Conservation (phyloP, 1,140 invertebrate species). For the Harpegnathos saltator region DNA sequence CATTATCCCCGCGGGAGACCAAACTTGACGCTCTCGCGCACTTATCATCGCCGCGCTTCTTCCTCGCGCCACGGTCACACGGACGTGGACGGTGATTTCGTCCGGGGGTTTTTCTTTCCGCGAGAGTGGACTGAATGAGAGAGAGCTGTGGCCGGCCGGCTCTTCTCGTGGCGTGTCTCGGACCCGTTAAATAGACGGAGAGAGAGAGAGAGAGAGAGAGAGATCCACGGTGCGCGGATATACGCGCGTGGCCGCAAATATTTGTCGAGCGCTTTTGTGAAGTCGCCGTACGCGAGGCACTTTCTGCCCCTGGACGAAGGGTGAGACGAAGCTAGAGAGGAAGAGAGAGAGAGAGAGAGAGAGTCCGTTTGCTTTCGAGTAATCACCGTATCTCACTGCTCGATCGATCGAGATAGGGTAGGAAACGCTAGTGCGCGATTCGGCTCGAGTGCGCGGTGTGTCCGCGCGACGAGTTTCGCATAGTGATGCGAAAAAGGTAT, state of each 20-base stretch:
- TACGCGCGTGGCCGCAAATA: slow-evolving; percentile 54
- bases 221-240: slow-evolving; percentile 11
- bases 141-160: slow-evolving; percentile 6
- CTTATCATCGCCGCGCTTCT: neutral
- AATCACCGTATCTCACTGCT: slow-evolving; percentile 33
- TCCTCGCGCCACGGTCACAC: neutral
- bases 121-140: slow-evolving; percentile 24
- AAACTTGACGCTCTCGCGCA: slow-evolving; percentile 29
- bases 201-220: no score
- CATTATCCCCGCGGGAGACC: slow-evolving; percentile 19
- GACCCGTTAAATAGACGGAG: slow-evolving; percentile 49
- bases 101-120: slow-evolving; percentile 36
- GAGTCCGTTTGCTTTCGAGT: slow-evolving; percentile 50
- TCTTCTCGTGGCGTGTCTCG: slow-evolving; percentile 6
- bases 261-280: slow-evolving; percentile 57
- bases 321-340: slow-evolving; percentile 30
- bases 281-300: slow-evolving; percentile 41
- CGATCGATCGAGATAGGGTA: slow-evolving; percentile 34
- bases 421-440: slow-evolving; percentile 1
- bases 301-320: slow-evolving; percentile 23
- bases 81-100: slow-evolving; percentile 12
- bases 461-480: neutral
- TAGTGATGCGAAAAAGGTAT: neutral
- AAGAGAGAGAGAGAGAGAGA: neutral
- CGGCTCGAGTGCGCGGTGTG: neutral